Conservation (phyloP, 2,113 vertebrate species). For the Choloepus hoffmanni region DNA sequence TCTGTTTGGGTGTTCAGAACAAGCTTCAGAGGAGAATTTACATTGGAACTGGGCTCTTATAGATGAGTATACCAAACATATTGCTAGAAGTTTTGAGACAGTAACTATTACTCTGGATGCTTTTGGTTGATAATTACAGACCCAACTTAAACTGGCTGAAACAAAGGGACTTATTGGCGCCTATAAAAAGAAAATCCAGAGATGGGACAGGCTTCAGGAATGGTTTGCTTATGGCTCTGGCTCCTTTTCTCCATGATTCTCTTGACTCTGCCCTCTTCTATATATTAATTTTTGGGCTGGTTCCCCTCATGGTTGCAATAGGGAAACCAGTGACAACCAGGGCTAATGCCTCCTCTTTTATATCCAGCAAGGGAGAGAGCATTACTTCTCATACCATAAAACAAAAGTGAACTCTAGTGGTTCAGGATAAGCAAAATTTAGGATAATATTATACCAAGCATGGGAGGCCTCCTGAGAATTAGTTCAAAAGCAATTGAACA, state of each 20-base stretch:
- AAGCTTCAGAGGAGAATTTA: background rate
- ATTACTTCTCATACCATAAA: constrained; percentile 3
- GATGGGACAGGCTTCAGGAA: background rate
- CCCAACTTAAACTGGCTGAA: constrained; percentile 1
- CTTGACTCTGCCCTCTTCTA: background rate
- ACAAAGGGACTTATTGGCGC: background rate
- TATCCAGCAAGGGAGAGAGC: background rate
- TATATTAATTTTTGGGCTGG: background rate
- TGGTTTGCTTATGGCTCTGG: background rate
- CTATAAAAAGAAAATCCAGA: background rate
- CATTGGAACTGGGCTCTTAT: background rate
- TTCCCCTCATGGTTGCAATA: background rate
- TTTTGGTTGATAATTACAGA: constrained; percentile 39
- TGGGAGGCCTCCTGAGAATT: background rate
- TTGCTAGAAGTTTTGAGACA: background rate
- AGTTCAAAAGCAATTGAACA: constrained; percentile 15
- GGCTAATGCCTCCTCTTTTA: background rate
- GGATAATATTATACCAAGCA: background rate
- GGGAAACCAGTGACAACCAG: background rate
- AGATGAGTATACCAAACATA: background rate
- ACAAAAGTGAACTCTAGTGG: background rate
- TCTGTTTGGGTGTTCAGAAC: background rate
- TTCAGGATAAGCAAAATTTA: constrained; percentile 39
- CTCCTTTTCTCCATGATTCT: constrained; percentile 19
- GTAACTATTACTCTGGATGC: background rate